phyloP scores from a whole-genome alignment of 2,888 invertebrate species.

The Aromia moschata region DNA sequence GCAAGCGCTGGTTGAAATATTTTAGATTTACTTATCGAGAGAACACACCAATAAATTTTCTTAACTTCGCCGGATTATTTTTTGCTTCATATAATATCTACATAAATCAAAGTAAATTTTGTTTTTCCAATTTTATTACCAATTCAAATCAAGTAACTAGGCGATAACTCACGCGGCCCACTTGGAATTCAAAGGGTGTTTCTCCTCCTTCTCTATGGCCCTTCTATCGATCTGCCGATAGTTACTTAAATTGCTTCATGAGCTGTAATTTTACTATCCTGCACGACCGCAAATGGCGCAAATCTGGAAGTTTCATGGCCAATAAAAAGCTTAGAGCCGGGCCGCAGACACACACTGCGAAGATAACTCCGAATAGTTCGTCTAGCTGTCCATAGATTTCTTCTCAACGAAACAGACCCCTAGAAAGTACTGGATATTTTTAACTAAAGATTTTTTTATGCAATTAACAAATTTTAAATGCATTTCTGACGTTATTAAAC shows the following conservation, averaged over 20 bases:
- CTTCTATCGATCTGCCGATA: conserved; percentile 48
- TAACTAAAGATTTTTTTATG: too few species aligned
- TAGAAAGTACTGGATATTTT: too few species aligned
- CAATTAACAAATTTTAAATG: too few species aligned
- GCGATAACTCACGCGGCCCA: conserved; percentile 55
- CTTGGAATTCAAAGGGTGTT: conserved; percentile 51
- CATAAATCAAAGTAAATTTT: conserved; percentile 56
- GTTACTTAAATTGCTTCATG: conserved; percentile 43
- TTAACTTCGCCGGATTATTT: conserved; percentile 44
- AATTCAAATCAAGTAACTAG: conserved; percentile 58
- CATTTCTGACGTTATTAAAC: too few species aligned
- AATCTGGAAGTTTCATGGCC: conserved; percentile 25
- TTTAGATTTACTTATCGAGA: conserved; percentile 42
- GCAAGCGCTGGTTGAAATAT: conserved; percentile 26
- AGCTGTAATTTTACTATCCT: conserved; percentile 37
- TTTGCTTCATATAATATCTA: conserved; percentile 53
- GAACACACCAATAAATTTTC: conserved; percentile 46
- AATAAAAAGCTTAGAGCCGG: conserved; percentile 19
- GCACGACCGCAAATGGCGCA: conserved; percentile 26
- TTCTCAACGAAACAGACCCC: too few species aligned
- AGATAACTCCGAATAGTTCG: too few species aligned
- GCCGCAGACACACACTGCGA: conserved; percentile 10
- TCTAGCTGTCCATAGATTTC: too few species aligned
- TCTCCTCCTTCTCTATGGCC: conserved; percentile 26
- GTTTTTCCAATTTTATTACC: conserved; percentile 59